Conservation (phyloP, 2,888 invertebrate species). For the Stenoptilia bipunctidactyla region DNA sequence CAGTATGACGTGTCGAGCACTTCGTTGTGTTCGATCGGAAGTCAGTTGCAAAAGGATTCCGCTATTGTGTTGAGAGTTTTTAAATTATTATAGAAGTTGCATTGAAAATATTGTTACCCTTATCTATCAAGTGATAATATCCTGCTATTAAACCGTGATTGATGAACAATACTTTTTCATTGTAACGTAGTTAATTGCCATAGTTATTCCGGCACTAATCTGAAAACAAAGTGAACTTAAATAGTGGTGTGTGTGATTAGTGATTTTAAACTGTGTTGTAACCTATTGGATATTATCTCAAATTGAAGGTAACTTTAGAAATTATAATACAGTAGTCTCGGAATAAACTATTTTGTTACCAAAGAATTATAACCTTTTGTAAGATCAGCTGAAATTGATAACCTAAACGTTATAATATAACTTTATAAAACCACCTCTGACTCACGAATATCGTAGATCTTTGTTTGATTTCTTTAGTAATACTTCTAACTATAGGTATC, state of each 20-base stretch:
- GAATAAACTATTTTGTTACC: slow-evolving; percentile 5
- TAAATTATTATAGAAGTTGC: slow-evolving; percentile 13
- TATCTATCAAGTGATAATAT: too few species aligned
- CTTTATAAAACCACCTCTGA: too few species aligned
- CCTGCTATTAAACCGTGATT: too few species aligned
- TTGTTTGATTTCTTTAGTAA: too few species aligned
- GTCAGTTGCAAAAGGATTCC: slow-evolving; percentile 53
- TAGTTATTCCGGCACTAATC: not conserved
- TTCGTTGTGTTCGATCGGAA: slow-evolving; percentile 35
- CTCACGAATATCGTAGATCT: too few species aligned
- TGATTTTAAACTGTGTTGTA: slow-evolving; percentile 22
- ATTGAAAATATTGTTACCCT: too few species aligned
- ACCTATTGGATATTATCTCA: slow-evolving; percentile 36
- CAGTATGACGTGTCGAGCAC: slow-evolving; percentile 46
- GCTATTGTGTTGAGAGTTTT: slow-evolving; percentile 38
- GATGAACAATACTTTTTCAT: too few species aligned
- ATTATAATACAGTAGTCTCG: slow-evolving; percentile 35
- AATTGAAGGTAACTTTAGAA: slow-evolving; percentile 37
- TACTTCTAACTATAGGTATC: too few species aligned
- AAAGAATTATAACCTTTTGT: not conserved
- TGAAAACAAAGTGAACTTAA: slow-evolving; percentile 24
- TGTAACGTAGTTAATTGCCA: too few species aligned
- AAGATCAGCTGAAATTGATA: too few species aligned
- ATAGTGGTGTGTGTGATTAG: slow-evolving; percentile 29
- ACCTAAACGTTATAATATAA: too few species aligned